These are phyloP conservation scores for Tribolium madens DNA, from an alignment of 1,140 invertebrate genomes.

Conservation along the genomic window DNA sequence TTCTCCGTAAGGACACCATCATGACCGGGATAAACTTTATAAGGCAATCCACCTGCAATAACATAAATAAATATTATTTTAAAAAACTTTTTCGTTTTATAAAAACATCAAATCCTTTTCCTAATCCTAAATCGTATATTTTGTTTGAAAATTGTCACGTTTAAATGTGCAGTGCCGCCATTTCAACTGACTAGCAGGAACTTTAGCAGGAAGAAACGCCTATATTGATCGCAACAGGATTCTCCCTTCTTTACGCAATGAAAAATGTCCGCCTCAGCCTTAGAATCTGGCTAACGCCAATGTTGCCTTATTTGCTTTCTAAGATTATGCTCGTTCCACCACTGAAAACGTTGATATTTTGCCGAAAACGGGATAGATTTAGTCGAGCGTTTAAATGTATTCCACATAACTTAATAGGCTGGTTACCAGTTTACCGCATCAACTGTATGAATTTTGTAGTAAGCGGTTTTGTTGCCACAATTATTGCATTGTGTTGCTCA, in stretches of 20 bases:
- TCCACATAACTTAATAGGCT: conserved; percentile 35
- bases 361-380: not conserved
- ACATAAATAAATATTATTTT: not conserved
- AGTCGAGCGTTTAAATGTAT: conserved; percentile 22
- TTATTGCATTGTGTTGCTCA: conserved; percentile 12
- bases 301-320: conserved; percentile 20
- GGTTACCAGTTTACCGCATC: conserved; percentile 49
- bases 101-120: too few species aligned
- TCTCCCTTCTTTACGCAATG: conserved; percentile 55
- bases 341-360: not conserved
- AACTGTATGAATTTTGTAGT: conserved; percentile 50
- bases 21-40: conserved; percentile 89
- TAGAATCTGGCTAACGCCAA: conserved; percentile 47
- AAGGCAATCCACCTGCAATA: conserved; percentile 81
- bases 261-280: conserved; percentile 59
- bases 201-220: conserved; percentile 56
- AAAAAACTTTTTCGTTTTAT: too few species aligned
- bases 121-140: not conserved
- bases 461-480: conserved; percentile 47
- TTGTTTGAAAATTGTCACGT: not conserved
- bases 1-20: conserved; percentile 89
- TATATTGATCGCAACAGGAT: conserved; percentile 59
- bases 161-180: conserved; percentile 45
- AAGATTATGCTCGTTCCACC: conserved; percentile 25
- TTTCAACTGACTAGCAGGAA: conserved; percentile 47